Percentiles rank a stretch among this genome's conserved stretches.
These are phyloP conservation scores for Alosa alosa DNA, from an alignment of 2,113 vertebrate genomes.

Conservation along the genomic window DNA sequence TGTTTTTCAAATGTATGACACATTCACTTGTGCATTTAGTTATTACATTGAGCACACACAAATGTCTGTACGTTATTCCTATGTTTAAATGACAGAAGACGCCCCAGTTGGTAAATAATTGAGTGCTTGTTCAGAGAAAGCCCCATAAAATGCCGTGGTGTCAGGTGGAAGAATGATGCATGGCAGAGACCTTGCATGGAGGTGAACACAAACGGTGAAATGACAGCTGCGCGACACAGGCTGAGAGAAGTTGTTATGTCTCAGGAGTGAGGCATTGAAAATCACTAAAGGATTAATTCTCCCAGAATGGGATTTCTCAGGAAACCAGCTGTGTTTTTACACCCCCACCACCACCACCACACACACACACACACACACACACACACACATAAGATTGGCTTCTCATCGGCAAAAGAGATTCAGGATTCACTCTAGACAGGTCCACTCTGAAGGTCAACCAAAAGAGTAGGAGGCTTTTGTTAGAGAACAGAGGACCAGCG, in stretches of 20 bases:
- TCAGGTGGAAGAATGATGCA: not conserved
- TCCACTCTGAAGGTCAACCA: conserved; percentile 9
- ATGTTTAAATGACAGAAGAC: not conserved
- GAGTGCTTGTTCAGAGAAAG: conserved; percentile 1
- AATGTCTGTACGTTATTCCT: not conserved
- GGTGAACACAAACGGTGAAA: not conserved
- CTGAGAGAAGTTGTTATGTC: conserved; percentile 31
- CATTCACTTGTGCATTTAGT: not conserved
- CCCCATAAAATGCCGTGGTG: not conserved
- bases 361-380: not conserved
- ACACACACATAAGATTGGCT: conserved; percentile 1
- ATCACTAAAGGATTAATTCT: conserved; percentile 31
- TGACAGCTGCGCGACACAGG: not conserved
- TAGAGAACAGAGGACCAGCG: not conserved
- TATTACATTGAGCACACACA: not conserved
- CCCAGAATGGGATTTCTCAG: conserved; percentile 7
- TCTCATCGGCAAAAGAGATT: conserved; percentile 15
- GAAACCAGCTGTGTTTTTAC: conserved; percentile 25
- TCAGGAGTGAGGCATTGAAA: conserved; percentile 28
- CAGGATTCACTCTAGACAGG: not conserved
- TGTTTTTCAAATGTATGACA: not conserved
- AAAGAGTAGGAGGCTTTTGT: not conserved
- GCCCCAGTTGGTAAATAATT: not conserved
- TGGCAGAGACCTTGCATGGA: not conserved
- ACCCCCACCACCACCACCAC: not conserved